phyloP scores from a whole-genome alignment of 2,888 invertebrate genomes.

The Sympetrum striolatum region DNA sequence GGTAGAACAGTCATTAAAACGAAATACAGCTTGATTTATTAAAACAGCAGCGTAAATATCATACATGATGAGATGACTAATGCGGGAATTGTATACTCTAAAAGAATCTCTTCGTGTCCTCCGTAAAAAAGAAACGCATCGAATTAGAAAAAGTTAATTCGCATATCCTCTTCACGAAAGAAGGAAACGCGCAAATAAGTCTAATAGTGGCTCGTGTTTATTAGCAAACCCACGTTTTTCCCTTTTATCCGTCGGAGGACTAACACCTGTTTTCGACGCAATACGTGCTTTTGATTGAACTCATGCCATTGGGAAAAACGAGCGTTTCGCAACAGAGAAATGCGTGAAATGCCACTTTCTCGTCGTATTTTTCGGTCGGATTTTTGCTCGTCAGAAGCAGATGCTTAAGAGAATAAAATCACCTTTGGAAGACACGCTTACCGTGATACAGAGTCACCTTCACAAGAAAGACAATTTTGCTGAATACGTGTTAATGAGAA shows the following conservation, averaged over 20 bases:
- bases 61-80: no score
- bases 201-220: background rate
- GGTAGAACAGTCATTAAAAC: no score
- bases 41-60: no score
- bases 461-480: no score
- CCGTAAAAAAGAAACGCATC: no score
- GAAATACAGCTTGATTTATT: no score
- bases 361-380: background rate
- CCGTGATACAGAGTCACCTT: no score
- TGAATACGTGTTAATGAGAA: no score
- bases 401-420: background rate
- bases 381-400: background rate
- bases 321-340: background rate
- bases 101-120: no score
- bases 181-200: background rate
- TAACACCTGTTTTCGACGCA: background rate
- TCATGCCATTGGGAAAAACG: background rate
- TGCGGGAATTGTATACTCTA: no score
- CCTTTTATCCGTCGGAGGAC: background rate
- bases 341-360: background rate
- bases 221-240: background rate
- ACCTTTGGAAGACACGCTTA: background rate
- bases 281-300: background rate
- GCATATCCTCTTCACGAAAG: no score
- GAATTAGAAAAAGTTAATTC: no score